phyloP scores from a whole-genome alignment of 2,113 vertebrate genomes.

The Genyomyrus donnyi region DNA sequence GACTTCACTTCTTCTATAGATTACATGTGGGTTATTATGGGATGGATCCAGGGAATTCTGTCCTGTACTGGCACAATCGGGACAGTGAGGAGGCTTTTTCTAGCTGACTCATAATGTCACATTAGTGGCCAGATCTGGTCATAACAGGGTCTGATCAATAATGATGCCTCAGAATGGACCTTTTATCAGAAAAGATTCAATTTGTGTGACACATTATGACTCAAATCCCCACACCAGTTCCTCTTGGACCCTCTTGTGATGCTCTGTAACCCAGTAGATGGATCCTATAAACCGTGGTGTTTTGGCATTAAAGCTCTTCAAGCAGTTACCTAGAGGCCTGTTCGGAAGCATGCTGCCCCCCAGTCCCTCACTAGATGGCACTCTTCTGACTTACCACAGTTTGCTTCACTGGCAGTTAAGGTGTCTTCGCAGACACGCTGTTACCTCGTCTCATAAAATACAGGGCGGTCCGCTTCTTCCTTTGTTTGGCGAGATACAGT shows the following conservation, averaged over 20 bases:
- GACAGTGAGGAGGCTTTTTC: conserved; percentile 20
- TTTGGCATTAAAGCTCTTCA: neutral
- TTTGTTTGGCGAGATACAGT: neutral
- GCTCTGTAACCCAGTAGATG: conserved; percentile 16
- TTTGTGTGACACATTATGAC: conserved; percentile 30
- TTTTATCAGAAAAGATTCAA: conserved; percentile 27
- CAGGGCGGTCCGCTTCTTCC: neutral
- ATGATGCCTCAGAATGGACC: conserved; percentile 22
- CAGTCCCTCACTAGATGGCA: conserved; percentile 58
- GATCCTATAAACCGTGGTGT: conserved; percentile 27
- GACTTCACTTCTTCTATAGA: neutral
- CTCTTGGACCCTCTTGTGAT: conserved; percentile 15
- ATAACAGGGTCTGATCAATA: conserved; percentile 35
- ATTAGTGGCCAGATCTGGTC: conserved; percentile 22
- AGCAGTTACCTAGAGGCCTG: neutral
- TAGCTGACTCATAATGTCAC: conserved; percentile 33
- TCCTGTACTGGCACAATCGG: neutral
- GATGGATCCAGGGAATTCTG: neutral
- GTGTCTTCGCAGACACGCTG: neutral
- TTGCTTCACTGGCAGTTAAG: neutral
- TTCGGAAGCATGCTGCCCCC: neutral
- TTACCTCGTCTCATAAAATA: neutral
- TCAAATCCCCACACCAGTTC: neutral
- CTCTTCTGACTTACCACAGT: conserved; percentile 48
- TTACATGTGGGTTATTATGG: neutral